Evolutionary conservation across 2,888 invertebrate genomes (phyloP), one percentile per base, ranked within the genome.

Genomic region (Andrena praecox): DNA sequence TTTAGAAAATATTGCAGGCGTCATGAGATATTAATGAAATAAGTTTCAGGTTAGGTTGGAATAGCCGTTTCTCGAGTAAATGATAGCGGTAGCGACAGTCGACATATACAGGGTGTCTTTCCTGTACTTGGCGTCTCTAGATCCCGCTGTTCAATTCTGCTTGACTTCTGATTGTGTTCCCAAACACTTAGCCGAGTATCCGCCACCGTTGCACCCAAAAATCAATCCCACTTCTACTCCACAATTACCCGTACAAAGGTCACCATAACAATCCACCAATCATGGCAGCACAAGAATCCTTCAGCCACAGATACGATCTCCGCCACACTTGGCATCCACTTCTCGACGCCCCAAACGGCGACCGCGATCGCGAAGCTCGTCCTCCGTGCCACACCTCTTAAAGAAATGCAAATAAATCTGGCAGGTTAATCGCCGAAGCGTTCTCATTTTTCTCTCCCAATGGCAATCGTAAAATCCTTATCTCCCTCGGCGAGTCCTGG

Each of bases 381-480:
- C n/a, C n/a, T 29, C 7, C 33, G n/a, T 62, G 29, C 10, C 48
- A 27, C 20, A 8, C 50, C 33, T 62, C 16, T 31, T 48, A 16
- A 54, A 59, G 59, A 31, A 66, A 59, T 35, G 52, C 50, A 24
- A 79, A 73, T 81, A 70, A 66, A 76, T 76, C 52, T 59, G 10
- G 31, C 16, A 16, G 27, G 63, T 68, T 82, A 80, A 82, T 82
- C 71, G 71, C 27, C 16, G 31, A 42, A 42, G 63, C 20, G 12
- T 6, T 31, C 69, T 72, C 67, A 20, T 81, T 81, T 72, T 64
- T 31, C 63, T 68, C 24, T 60, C 48, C 29, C 24, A n/a, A 12
- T 31, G 27, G 33, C 29, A 27, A 67, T 87, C 82, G 81, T 87
- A 80, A 86, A 87, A 76, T 78, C 75, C 78, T 82, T 82, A 82